These are phyloP conservation scores for Chrysocyon brachyurus DNA, from an alignment of 2,797 vertebrate species.

Conservation along the genomic window DNA sequence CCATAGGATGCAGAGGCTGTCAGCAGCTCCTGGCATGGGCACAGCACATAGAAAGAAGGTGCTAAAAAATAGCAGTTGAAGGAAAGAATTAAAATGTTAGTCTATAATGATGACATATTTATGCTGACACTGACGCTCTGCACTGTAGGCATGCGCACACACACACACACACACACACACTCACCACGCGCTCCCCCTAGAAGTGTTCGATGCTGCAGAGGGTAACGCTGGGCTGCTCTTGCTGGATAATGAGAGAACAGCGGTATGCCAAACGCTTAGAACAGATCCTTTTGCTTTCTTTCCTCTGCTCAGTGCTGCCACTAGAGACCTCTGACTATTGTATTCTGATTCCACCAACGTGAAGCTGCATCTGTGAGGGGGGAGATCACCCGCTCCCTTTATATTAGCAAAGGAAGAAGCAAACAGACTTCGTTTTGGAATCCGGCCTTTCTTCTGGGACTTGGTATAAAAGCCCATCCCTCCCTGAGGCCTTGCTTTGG, in stretches of 20 bases:
- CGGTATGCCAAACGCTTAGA: neutral
- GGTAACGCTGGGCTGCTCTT: fast-evolving
- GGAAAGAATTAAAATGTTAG: neutral
- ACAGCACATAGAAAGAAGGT: neutral
- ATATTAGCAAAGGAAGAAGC: neutral
- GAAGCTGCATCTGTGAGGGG: neutral
- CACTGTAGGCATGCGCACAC: neutral
- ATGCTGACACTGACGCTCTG: fast-evolving
- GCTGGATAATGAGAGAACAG: neutral
- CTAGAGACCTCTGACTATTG: constrained; percentile 56
- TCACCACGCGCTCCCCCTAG: neutral
- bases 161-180: neutral
- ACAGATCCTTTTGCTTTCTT: neutral
- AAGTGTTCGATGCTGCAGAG: fast-evolving
- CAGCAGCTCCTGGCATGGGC: fast-evolving
- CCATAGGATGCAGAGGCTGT: fast-evolving
- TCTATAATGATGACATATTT: fast-evolving
- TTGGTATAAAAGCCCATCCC: neutral
- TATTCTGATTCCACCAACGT: neutral
- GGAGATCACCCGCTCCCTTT: neutral
- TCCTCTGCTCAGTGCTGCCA: neutral
- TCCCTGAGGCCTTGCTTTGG: constrained; percentile 2
- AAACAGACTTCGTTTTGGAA: constrained; percentile 43
- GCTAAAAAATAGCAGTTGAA: neutral
- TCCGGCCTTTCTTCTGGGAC: constrained; percentile 32